Percentiles rank a stretch among this genome's conserved stretches.
These are phyloP conservation scores for Pseudobourletiella spinata DNA, from an alignment of 1,140 invertebrate genomes.

Conservation along the genomic window DNA sequence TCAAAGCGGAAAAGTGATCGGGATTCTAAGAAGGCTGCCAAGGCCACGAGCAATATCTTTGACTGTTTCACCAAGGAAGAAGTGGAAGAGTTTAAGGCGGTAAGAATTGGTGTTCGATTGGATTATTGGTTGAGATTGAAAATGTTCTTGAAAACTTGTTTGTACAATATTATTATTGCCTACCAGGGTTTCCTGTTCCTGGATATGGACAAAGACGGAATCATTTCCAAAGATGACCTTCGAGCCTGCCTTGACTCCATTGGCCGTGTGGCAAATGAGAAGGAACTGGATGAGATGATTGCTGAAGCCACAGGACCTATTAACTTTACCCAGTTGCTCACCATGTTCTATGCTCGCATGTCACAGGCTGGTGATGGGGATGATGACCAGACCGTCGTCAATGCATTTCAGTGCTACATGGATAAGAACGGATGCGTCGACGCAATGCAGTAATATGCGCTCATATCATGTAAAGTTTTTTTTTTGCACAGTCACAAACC, in stretches of 20 bases:
- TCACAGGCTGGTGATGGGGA: conserved; percentile 40
- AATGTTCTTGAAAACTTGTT: background rate
- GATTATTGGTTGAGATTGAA: background rate
- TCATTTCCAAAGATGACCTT: conserved; percentile 92
- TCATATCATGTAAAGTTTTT: background rate
- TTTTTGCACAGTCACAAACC: background rate
- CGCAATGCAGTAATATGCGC: background rate
- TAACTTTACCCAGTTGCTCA: conserved; percentile 89
- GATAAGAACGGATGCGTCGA: background rate
- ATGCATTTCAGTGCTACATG: background rate
- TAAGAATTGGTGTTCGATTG: background rate
- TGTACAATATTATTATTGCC: background rate
- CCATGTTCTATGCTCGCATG: conserved; percentile 83
- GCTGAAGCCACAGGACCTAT: conserved; percentile 81
- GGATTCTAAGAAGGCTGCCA: background rate
- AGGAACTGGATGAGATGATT: conserved; percentile 85
- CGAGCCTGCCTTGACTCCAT: conserved; percentile 90
- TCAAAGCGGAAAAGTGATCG: too few relatives aligned
- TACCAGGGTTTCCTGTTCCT: conserved; percentile 89
- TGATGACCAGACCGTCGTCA: conserved; percentile 37
- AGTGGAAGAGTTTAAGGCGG: background rate
- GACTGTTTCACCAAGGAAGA: background rate
- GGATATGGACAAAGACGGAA: conserved; percentile 96
- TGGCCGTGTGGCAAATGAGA: conserved; percentile 78
- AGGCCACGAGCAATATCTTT: background rate